These are phyloP conservation scores for Entelurus aequoreus DNA, from an alignment of 2,113 vertebrate genomes.

Conservation along the genomic window DNA sequence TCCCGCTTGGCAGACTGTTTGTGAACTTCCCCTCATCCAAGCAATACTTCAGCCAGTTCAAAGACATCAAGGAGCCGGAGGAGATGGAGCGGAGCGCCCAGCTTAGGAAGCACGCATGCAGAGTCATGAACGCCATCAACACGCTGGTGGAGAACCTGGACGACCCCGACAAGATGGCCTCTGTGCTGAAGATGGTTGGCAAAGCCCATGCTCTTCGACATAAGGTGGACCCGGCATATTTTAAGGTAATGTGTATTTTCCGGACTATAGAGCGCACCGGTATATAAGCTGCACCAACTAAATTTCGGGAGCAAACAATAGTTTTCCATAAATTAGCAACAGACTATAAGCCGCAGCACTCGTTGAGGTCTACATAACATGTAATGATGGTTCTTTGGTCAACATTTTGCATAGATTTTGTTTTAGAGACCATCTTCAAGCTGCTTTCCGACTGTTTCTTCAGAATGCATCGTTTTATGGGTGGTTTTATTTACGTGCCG, in stretches of 20 bases:
- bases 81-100: slow-evolving; percentile 65
- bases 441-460: too few species aligned
- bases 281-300: too few species aligned
- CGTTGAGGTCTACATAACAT: too few species aligned
- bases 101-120: slow-evolving; percentile 82
- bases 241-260: slow-evolving; percentile 60
- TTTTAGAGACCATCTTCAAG: too few species aligned
- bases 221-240: slow-evolving; percentile 91
- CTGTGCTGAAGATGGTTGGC: slow-evolving; percentile 78
- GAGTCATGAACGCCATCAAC: slow-evolving; percentile 74
- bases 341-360: too few species aligned
- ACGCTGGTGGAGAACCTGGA: slow-evolving; percentile 84
- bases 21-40: slow-evolving; percentile 87
- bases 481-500: too few species aligned
- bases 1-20: slow-evolving; percentile 78
- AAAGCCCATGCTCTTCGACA: slow-evolving; percentile 86
- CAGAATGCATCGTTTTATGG: too few species aligned
- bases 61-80: slow-evolving; percentile 59
- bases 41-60: slow-evolving; percentile 94
- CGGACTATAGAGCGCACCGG: too few species aligned
- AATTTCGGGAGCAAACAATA: too few species aligned
- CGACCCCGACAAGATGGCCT: slow-evolving; percentile 79
- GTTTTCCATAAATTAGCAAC: too few species aligned
- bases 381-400: too few species aligned
- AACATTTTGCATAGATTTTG: too few species aligned